Evolutionary conservation across 2,797 vertebrate species (phyloP).

Genomic region (Erethizon dorsatum): DNA sequence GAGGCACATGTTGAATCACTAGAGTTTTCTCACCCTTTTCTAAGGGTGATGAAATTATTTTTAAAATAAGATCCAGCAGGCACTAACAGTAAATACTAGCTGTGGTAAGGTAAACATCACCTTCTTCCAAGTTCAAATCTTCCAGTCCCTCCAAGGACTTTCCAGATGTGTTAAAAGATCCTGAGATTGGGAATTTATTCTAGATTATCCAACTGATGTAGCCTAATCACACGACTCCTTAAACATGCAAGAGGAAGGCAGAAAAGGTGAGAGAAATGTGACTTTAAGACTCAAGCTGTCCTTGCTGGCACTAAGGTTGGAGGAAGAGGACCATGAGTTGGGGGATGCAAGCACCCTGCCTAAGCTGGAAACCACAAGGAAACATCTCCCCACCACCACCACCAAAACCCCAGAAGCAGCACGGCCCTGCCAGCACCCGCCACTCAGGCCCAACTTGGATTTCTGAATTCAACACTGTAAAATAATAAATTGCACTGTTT

Average conservation of each 20-base stretch:
- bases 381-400: not conserved
- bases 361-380: not conserved
- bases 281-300: not conserved
- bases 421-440: not conserved
- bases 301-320: not conserved
- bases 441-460: not conserved
- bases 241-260: not conserved
- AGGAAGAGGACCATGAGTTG: not conserved
- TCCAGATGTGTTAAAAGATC: not conserved
- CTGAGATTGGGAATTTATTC: not conserved
- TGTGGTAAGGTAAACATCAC: not conserved
- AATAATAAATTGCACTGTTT: not conserved
- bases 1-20: not conserved
- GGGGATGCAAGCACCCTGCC: not conserved
- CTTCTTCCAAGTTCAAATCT: not conserved
- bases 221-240: not conserved
- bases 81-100: not conserved
- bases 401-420: not conserved
- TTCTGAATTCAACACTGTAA: not conserved
- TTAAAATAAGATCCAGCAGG: not conserved
- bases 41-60: slow-evolving; percentile 7
- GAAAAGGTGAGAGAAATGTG: not conserved
- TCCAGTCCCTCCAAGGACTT: not conserved
- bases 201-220: not conserved
- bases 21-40: not conserved